Evolutionary conservation across 2,797 vertebrate genomes (phyloP), one percentile per base, ranked within the genome.

Genomic region (Sternarchorhynchus goeldii): DNA sequence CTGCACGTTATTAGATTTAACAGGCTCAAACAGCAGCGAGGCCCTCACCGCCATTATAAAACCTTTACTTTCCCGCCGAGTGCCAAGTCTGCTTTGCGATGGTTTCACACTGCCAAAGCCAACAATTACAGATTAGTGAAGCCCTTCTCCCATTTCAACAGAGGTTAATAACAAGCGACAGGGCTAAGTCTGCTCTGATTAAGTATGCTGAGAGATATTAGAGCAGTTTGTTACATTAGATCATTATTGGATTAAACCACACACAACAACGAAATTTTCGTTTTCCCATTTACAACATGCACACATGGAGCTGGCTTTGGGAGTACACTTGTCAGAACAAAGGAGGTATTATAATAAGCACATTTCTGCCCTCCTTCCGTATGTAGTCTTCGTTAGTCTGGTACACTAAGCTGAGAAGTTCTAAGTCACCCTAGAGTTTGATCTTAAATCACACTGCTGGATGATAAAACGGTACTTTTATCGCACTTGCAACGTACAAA

Each of bases 131-230:
- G 95, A 96, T 95, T 94, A 96, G 95, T 87, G 89, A 93, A 94
- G 93, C 94, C 94, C 94, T 94, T 96, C 94, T 95, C 94, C 94
- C 93, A 93, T 98, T 97, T 96, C 96, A 94, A 93, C 94, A 94
- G 95, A 96, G 96, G 96, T 98, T 99, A 99, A 98, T 96, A 95
- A 94, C 96, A 94, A 97, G 95, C 94, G 96, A 97, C 97, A 96
- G 94, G 94, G 94, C 95, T 96, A 96, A 97, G 96, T 98, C 96
- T 90, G 90, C 94, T 96, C 95, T 95, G 93, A 97, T 98, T 98
- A 98, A 96, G 93, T 94, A 94, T 94, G 95, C 94, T 93, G 94
- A 94, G 94, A 95, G 94, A 97, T 96, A 95, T 96, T 94, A 95
- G 93, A 90, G 94, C 94, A 88, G 89, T 95, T 96, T 92, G 94